These are phyloP conservation scores for Drosophila neotestacea DNA, from an alignment of 2,888 invertebrate species.

Conservation along the genomic window DNA sequence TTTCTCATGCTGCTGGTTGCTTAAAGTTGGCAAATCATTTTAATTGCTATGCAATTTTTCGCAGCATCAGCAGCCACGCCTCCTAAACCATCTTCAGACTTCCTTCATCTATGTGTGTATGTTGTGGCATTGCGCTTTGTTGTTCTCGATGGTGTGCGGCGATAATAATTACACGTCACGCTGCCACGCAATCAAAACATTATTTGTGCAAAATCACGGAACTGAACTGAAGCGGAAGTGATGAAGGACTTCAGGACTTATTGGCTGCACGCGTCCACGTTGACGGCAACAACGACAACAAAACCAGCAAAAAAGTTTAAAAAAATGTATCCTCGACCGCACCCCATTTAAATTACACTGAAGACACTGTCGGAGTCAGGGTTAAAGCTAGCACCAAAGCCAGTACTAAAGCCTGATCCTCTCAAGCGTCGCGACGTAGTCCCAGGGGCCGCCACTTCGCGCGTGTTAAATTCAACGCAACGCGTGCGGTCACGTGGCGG, in stretches of 20 bases:
- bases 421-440: conserved; percentile 36
- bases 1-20: conserved; percentile 27
- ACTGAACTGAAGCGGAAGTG: conserved; percentile 84
- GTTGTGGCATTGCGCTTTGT: conserved; percentile 43
- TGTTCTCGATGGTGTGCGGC: conserved; percentile 68
- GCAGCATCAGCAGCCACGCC: conserved; percentile 60
- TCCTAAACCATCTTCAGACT: conserved; percentile 3
- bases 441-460: conserved; percentile 60
- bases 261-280: conserved; percentile 82
- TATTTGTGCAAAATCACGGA: conserved; percentile 84
- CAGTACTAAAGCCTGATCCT: conserved; percentile 25
- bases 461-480: conserved; percentile 77
- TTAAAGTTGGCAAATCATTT: conserved; percentile 66
- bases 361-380: conserved; percentile 10
- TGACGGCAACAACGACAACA: conserved; percentile 20
- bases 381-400: conserved; percentile 19
- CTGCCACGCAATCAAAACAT: conserved; percentile 83
- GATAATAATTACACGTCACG: conserved; percentile 84
- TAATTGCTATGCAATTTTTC: conserved; percentile 70
- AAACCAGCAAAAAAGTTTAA: conserved; percentile 55
- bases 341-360: conserved; percentile 66
- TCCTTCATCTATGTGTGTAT: neutral
- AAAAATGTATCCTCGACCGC: conserved; percentile 55
- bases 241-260: conserved; percentile 81
- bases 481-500: conserved; percentile 77